phyloP scores from a whole-genome alignment of 2,797 vertebrate genomes.

The Rhinogobio ventralis region DNA sequence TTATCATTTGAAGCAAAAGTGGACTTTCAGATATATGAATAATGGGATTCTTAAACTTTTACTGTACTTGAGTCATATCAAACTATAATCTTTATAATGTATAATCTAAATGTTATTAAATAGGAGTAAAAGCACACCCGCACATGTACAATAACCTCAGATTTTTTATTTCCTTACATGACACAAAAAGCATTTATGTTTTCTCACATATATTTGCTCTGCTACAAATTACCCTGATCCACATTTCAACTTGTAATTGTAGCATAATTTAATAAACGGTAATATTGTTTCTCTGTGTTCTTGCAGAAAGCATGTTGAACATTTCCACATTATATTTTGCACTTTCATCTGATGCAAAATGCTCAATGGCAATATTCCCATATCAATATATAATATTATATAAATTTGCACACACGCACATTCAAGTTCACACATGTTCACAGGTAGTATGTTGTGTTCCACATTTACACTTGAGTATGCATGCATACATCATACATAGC shows the following conservation, averaged over 20 bases:
- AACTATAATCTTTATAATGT: not conserved
- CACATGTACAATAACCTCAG: not conserved
- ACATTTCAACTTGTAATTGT: constrained; percentile 7
- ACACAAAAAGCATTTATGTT: not conserved
- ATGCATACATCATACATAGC: not conserved
- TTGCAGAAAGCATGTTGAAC: not conserved
- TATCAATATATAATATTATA: not conserved
- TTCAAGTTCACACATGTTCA: not conserved
- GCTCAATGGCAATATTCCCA: not conserved
- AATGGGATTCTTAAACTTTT: not conserved
- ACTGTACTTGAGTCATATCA: not conserved
- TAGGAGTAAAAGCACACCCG: not conserved
- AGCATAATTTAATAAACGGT: not conserved
- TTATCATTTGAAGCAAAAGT: not conserved
- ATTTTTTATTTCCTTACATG: not conserved
- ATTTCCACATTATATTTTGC: not conserved
- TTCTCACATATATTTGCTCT: not conserved
- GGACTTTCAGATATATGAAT: not conserved
- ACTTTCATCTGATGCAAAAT: constrained; percentile 46
- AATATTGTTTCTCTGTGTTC: not conserved
- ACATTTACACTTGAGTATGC: not conserved
- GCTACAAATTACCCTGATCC: not conserved
- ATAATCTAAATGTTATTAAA: not conserved
- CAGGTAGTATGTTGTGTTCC: not conserved
- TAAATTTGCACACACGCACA: constrained; percentile 35